These are phyloP conservation scores for Sebastes variabilis DNA, from an alignment of 2,797 vertebrate genomes.

Conservation along the genomic window DNA sequence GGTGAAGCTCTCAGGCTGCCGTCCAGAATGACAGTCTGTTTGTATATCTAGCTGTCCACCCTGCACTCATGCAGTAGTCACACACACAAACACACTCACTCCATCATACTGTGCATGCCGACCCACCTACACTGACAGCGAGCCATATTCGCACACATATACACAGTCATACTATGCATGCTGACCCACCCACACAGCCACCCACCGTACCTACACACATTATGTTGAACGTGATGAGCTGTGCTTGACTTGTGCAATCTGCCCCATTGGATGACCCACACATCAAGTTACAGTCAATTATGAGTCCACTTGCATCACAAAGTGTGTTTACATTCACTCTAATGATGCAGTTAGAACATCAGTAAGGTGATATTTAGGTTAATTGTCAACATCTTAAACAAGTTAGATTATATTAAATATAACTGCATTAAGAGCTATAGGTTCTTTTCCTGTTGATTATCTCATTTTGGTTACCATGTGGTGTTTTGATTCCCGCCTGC, in stretches of 20 bases:
- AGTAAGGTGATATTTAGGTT: not conserved
- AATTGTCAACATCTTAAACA: conserved; percentile 3
- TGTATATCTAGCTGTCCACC: conserved; percentile 20
- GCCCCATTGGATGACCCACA: conserved; percentile 6
- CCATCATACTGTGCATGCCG: conserved; percentile 22
- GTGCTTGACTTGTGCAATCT: conserved; percentile 27
- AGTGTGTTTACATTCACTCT: conserved; percentile 23
- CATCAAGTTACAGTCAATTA: conserved; percentile 33
- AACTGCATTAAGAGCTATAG: not conserved
- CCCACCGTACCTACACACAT: conserved; percentile 3
- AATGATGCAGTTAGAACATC: conserved; percentile 7
- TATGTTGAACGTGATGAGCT: not conserved
- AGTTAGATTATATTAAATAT: not conserved
- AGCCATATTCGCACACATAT: conserved; percentile 17
- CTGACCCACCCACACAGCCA: conserved; percentile 44
- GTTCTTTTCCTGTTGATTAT: not conserved
- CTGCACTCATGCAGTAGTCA: conserved; percentile 13
- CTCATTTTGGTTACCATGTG: not conserved
- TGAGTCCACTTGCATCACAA: conserved; percentile 10
- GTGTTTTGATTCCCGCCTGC: conserved; percentile 19
- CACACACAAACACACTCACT: conserved; percentile 22
- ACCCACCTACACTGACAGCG: conserved; percentile 23
- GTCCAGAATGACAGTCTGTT: conserved; percentile 41
- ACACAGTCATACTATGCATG: not conserved
- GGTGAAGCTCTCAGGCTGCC: not conserved